Percentiles rank a stretch among this genome's conserved stretches.
Evolutionary conservation across 2,888 invertebrate genomes (phyloP).

Genomic region (Xanthia togata): DNA sequence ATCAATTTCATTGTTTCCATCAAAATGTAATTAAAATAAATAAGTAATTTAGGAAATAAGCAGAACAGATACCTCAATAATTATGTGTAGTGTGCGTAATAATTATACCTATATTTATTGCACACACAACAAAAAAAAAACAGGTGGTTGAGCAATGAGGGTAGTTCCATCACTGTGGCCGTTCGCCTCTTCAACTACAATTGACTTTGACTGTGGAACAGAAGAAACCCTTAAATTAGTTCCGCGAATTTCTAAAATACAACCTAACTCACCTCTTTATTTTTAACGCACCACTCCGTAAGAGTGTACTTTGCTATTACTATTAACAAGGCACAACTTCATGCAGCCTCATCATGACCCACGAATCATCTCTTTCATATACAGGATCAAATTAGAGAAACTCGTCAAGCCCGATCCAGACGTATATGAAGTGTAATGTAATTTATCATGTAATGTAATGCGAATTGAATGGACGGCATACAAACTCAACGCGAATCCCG

Average conservation of each 20-base stretch:
- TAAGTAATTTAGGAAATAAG: not conserved
- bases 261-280: not conserved
- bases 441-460: not conserved
- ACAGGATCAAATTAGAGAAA: not conserved
- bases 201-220: not conserved
- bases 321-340: conserved; percentile 7
- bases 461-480: not conserved
- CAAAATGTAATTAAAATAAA: not conserved
- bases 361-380: not conserved
- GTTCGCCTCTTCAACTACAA: not conserved
- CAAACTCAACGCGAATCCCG: not conserved
- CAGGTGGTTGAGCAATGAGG: not conserved
- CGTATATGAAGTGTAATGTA: not conserved
- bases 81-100: no score
- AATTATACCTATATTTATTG: not conserved
- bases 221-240: not conserved
- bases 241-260: not conserved
- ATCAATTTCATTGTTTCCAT: not conserved
- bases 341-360: not conserved
- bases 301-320: conserved; percentile 6
- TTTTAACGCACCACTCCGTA: not conserved
- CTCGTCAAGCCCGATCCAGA: not conserved
- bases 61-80: not conserved
- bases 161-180: no score
- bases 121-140: not conserved